phyloP scores from a whole-genome alignment of 2,113 vertebrate species.

The Phalacrocorax carbo region DNA sequence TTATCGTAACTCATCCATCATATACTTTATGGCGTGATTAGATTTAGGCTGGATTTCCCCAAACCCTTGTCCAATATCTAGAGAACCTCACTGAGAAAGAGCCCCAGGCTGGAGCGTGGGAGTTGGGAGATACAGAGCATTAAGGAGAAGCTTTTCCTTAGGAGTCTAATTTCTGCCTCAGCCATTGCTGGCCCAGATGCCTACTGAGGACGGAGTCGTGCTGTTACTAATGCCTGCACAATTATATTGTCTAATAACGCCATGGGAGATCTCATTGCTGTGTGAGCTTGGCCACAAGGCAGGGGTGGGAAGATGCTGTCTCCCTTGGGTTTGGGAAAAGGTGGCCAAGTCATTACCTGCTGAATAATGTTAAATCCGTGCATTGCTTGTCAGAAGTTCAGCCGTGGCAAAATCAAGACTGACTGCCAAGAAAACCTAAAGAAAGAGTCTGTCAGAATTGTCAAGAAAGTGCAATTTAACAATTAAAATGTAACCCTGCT shows the following conservation, averaged over 20 bases:
- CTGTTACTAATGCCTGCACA: not conserved
- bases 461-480: not conserved
- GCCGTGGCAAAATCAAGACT: not conserved
- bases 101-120: not conserved
- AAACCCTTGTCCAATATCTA: constrained; percentile 62
- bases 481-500: constrained; percentile 24
- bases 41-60: constrained; percentile 61
- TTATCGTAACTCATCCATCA: not conserved
- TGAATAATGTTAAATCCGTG: rapidly evolving
- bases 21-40: constrained; percentile 30
- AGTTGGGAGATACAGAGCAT: not conserved
- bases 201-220: not conserved
- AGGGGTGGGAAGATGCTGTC: not conserved
- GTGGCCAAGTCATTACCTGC: not conserved
- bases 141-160: not conserved
- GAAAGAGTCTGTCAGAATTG: not conserved
- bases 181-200: not conserved
- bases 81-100: not conserved
- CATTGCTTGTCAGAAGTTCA: not conserved
- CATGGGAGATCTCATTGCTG: rapidly evolving
- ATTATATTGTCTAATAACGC: not conserved
- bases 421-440: not conserved
- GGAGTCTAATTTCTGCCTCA: not conserved
- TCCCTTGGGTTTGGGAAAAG: not conserved
- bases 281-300: not conserved